Base-by-base conservation (phyloP, 1,140 invertebrate genomes). In the Piezodorus guildinii region DNA sequence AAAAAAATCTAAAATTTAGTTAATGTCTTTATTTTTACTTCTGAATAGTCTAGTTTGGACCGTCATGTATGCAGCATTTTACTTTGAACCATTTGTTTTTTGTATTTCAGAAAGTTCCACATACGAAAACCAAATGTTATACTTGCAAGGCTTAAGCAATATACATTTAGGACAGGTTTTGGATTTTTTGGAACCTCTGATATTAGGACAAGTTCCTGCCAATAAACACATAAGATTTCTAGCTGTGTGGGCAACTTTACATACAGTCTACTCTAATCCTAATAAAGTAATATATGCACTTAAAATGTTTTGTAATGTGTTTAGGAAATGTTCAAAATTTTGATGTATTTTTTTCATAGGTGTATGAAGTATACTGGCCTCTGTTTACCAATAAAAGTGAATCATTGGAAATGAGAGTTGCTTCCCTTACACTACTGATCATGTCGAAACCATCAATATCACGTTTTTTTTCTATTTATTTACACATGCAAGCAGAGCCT, bases 91-190 rank as follows among this genome's bases (percentile, higher is more conserved):
- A 5, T 49, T 49, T n/a, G 2, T n/a, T 49, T 49, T 58, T 5
- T 15, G 10, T 65, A 46, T 71, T 73, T 56, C 66, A 87, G 85
- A 81, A 68, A 81, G 80, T 60, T 78, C 78, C 5, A 76, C 79
- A 64, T 85, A 86, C 65, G 76, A 81, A 30, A 79, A 83, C 62
- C 81, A 85, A 64, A 81, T 87, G 80, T 71, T 86, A 6, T 87
- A 84, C 76, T 72, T 88, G 0, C 81, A 86, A 73, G 85, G 83
- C 15, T 72, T 87, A 3, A 76, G 77, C 30, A 84, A 84, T 46
- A 77, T 85, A 62, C 80, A 83, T 67, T 66, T 84, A 43, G 77
- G 77, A 9, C 77, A 78, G 71, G 81, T 82, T 0, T 75, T 81
- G 17, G 79, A 81, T 67, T 85, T 83, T 68, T 72, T 85, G 63